Evolutionary conservation across 1,140 invertebrate species (phyloP), one percentile per base, ranked within the genome.

Genomic region (Heliconius congener): DNA sequence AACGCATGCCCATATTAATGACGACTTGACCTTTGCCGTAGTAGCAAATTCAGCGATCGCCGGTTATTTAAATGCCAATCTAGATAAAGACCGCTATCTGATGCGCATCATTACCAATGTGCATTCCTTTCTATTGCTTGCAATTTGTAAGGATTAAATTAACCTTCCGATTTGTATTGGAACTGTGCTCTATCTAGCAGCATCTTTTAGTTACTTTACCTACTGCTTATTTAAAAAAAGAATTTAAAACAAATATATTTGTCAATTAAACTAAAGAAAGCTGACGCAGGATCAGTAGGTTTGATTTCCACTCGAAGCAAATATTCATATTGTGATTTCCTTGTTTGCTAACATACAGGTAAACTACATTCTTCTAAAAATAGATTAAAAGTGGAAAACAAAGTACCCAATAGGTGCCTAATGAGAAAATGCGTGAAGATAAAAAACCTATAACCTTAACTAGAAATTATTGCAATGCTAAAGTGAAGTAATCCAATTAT

Each of bases 41-140:
- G 34, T 50, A 57, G 71, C 71, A 72, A 55, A 30, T 74, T 73
- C 23, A 76, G 55, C 27, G 74, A 76, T 71, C 74, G 19, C 39
- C 74, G 60, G 74, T 76, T 70, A 76, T 76, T 76, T 76, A 76
- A 76, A 76, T 76, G 74, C 57, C 74, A 76, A 76, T 76, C 74
- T 70, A 70, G 74, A 76, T 76, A 76, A 76, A 76, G 74, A 76
- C 66, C 57, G 74, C 74, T 76, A 76, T 76, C 74, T n/a, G 74
- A 42, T 70, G 42, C 74, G 39, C 74, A 76, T 76, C 74, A 71
- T 76, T 76, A 76, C 74, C 60, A 30, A 76, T 76, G 42, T 30
- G 39, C 19, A 42, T 70, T 46, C 55, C 73, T 74, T 30, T 76
- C 74, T 76, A 75, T 76, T 76, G 39, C 57, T 70, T 75, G 74